Conservation (phyloP, 1,140 invertebrate genomes). For the Rhizoglyphus robini region DNA sequence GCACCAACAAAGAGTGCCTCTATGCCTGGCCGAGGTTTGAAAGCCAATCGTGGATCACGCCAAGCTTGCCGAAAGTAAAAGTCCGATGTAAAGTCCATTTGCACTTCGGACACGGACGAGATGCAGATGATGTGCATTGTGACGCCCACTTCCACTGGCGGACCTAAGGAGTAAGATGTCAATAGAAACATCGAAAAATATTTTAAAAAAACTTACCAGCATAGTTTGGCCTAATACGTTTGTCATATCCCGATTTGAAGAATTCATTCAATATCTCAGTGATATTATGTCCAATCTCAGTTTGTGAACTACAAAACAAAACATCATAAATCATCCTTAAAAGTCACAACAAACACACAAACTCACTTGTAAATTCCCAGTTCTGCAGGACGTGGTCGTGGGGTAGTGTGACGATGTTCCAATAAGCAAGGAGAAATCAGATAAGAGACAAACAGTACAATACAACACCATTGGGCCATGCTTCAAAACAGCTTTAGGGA, state of each 20-base stretch:
- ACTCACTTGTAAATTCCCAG: too few species aligned
- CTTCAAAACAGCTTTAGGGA: too few species aligned
- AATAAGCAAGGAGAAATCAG: too few species aligned
- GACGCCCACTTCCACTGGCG: too few species aligned
- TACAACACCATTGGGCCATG: too few species aligned
- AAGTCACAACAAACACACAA: too few species aligned
- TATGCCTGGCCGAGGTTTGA: constrained; percentile 32
- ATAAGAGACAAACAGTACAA: too few species aligned
- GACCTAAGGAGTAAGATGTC: constrained; percentile 93
- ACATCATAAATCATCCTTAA: too few species aligned
- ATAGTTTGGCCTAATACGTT: constrained; percentile 17
- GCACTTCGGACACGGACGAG: constrained; percentile 95
- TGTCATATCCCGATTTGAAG: constrained; percentile 48
- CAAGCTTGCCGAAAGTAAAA: constrained; percentile 92
- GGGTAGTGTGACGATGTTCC: too few species aligned
- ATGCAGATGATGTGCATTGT: too few species aligned
- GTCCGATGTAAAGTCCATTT: constrained; percentile 97
- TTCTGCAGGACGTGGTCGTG: too few species aligned
- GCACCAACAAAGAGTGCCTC: constrained; percentile 37
- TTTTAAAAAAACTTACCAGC: constrained; percentile 50
- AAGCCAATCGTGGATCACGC: constrained; percentile 61
- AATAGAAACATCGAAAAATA: constrained; percentile 92
- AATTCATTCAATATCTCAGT: constrained; percentile 57
- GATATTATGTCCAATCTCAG: background rate
- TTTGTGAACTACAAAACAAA: background rate